Base-by-base conservation (phyloP, 2,113 vertebrate species). In the Tichodroma muraria region DNA sequence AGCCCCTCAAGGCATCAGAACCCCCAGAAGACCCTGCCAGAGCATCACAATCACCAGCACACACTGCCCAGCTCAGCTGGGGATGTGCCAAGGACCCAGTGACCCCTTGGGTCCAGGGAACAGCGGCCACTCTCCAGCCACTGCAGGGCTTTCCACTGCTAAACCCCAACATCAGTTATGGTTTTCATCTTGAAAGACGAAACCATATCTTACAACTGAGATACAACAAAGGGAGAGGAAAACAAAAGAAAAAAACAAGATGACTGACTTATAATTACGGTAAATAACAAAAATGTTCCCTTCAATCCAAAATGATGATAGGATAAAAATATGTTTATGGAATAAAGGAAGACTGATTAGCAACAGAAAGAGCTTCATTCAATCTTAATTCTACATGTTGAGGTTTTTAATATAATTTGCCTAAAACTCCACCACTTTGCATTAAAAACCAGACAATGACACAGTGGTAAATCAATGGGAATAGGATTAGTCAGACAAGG, bases 41-140 rank as follows among this genome's bases (percentile, higher is more conserved):
- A 6, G 57, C 65, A 3, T 8, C 22, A 40, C 14, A 23, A 37
- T 6, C 49, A 21, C 4, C n/a, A 57, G 45, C 19, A 20, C 17
- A 12, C n/a, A 5, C 0, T 12, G 19, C 40, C 52, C 24, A 44
- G 1, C 70, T 33, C 61, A 2, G 28, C 3, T 44, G n/a, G 50
- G 40, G 9, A 47, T 0, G 3, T 14, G 40, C 22, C 53, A 14
- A 22, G 65, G 49, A 28, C 19, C 16, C 4, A 6, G 21, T 2
- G 31, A n/a, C 6, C 50, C 31, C 53, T 44, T 1, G 0, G 7
- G 11, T 2, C 23, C 5, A 13, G 57, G 73, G 73, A 50, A 44
- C 3, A 45, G n/a, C 0, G 6, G 27, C 30, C 47, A 17, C 27
- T 22, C 56, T 25, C 21, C 17, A 38, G 44, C 13, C 61, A 11